These are phyloP conservation scores for Stenichneumon culpator DNA, from an alignment of 2,888 invertebrate genomes.

Conservation along the genomic window DNA sequence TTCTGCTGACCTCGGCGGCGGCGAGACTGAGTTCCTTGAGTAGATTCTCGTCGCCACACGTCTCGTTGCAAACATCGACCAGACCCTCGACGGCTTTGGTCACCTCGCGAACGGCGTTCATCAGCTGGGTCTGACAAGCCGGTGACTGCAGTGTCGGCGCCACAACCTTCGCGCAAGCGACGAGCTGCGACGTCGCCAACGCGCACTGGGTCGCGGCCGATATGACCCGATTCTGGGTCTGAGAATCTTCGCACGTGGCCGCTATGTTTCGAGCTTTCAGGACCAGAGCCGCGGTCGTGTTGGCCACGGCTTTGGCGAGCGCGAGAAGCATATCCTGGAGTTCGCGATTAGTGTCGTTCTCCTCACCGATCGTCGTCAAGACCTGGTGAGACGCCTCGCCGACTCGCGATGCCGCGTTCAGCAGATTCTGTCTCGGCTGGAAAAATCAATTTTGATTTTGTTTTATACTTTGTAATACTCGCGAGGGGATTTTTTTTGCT, in stretches of 20 bases:
- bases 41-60: conserved; percentile 89
- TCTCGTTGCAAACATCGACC: conserved; percentile 92
- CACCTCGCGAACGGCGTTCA: conserved; percentile 96
- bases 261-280: conserved; percentile 98
- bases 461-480: background rate
- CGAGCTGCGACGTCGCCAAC: conserved; percentile 98
- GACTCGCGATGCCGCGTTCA: conserved; percentile 98
- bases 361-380: conserved; percentile 96
- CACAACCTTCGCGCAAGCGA: conserved; percentile 98
- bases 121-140: conserved; percentile 95
- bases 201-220: conserved; percentile 99
- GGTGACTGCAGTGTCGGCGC: conserved; percentile 93
- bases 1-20: conserved; percentile 94
- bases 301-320: conserved; percentile 98
- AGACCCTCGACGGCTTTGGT: conserved; percentile 96
- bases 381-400: conserved; percentile 98
- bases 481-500: background rate
- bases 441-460: conserved; percentile 50
- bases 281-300: conserved; percentile 98
- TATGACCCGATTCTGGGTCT: conserved; percentile 95
- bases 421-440: conserved; percentile 95
- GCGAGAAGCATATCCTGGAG: conserved; percentile 96
- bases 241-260: conserved; percentile 93
- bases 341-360: conserved; percentile 93
- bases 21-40: conserved; percentile 93